A percentile compares a stretch with the other conserved stretches of the same genome.
These are phyloP conservation scores for Eulemur mongoz DNA, from an alignment of 2,797 vertebrate genomes.

Conservation along the genomic window DNA sequence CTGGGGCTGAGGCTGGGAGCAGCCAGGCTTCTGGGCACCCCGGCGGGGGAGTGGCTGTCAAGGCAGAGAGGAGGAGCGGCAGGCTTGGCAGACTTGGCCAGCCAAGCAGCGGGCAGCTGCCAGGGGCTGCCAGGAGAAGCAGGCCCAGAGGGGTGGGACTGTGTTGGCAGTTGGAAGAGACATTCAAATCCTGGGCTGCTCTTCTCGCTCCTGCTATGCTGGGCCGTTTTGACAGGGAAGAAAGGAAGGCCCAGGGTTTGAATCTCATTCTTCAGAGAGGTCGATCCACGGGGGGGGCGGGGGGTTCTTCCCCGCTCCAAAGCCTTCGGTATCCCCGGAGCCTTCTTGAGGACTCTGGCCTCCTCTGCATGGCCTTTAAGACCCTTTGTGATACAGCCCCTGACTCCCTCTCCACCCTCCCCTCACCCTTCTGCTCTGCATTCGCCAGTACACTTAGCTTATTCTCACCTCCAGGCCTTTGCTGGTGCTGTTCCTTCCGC, in stretches of 20 bases:
- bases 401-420: background rate
- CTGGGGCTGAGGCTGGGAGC: background rate
- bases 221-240: background rate
- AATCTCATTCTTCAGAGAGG: background rate
- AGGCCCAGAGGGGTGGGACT: background rate
- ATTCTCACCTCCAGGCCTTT: background rate
- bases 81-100: background rate
- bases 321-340: background rate
- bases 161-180: background rate
- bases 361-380: background rate
- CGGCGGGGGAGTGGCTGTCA: background rate
- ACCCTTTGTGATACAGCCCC: background rate
- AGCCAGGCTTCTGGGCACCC: background rate
- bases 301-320: background rate
- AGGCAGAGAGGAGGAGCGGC: background rate
- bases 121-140: background rate
- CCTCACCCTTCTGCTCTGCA: background rate
- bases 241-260: background rate
- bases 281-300: background rate
- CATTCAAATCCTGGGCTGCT: background rate
- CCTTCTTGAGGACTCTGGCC: background rate
- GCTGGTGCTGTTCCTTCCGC: background rate
- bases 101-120: background rate
- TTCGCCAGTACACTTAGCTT: background rate
- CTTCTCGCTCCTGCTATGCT: background rate